Percentiles rank a stretch among this genome's conserved stretches.
These are phyloP conservation scores for Hypotaenidia philippensis DNA, from an alignment of 2,797 vertebrate species.

Conservation along the genomic window DNA sequence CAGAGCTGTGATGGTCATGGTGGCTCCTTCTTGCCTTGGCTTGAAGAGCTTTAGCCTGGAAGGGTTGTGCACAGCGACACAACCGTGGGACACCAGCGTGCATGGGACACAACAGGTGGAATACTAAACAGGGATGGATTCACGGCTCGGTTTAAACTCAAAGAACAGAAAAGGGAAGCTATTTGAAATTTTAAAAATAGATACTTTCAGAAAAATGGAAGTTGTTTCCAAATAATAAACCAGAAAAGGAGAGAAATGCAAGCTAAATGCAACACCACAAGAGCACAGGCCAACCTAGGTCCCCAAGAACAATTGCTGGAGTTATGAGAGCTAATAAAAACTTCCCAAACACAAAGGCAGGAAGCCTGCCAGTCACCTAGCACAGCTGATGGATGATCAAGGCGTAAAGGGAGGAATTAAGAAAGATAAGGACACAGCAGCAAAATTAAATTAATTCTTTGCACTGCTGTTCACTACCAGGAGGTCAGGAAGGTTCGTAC, in stretches of 20 bases:
- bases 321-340: slow-evolving; percentile 34
- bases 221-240: slow-evolving; percentile 23
- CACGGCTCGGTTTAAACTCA: neutral
- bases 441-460: slow-evolving; percentile 64
- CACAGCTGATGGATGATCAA: slow-evolving; percentile 44
- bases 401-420: slow-evolving; percentile 53
- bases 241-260: neutral
- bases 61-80: rapidly evolving
- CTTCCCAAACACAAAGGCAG: slow-evolving; percentile 52
- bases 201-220: slow-evolving; percentile 6
- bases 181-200: neutral
- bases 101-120: neutral
- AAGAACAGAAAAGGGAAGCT: neutral
- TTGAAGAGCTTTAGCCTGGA: neutral
- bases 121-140: neutral
- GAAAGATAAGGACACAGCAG: slow-evolving; percentile 61
- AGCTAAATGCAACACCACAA: neutral
- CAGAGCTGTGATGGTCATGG: rapidly evolving
- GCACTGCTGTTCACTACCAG: neutral
- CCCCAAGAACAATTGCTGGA: slow-evolving; percentile 10
- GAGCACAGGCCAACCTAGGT: neutral
- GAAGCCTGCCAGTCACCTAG: slow-evolving; percentile 56
- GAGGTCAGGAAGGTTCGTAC: slow-evolving; percentile 33
- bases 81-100: rapidly evolving
- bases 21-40: neutral